phyloP scores from a whole-genome alignment of 37 sponge, comb jelly and placozoan genomes.

The Petrosia ficiformis region DNA sequence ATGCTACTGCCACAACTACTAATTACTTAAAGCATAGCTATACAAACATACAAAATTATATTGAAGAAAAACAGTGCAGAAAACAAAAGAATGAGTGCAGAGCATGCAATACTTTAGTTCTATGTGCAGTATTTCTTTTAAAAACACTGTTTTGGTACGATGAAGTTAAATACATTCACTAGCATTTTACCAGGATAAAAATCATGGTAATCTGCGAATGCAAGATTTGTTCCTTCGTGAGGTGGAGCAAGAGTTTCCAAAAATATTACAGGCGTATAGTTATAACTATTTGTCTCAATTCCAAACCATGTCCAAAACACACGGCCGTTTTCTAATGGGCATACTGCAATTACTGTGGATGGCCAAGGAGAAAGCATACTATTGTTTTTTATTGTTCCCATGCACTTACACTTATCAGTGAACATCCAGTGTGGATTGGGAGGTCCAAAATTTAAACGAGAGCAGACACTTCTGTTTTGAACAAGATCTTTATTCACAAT shows the following conservation, averaged over 20 bases:
- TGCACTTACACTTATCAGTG: slow-evolving; percentile 22
- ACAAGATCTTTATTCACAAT: not conserved
- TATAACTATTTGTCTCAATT: not conserved
- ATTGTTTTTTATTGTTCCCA: slow-evolving; percentile 19
- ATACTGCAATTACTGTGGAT: slow-evolving; percentile 8
- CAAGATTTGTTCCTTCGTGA: slow-evolving; percentile 7
- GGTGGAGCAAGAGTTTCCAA: slow-evolving; percentile 2
- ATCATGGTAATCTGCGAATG: slow-evolving; percentile 16
- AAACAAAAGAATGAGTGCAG: too few species aligned
- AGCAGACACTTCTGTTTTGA: not conserved
- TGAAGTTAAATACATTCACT: not conserved
- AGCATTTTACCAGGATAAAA: slow-evolving; percentile 2
- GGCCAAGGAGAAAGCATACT: slow-evolving; percentile 10
- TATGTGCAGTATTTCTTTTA: not conserved
- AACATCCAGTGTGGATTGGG: slow-evolving; percentile 25
- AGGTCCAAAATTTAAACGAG: slow-evolving; percentile 9
- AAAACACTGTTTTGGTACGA: not conserved
- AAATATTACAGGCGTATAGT: slow-evolving; percentile 6
- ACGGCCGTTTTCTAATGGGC: slow-evolving; percentile 12
- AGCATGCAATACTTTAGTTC: not conserved
- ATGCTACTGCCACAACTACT: not conserved
- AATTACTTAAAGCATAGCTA: too few species aligned
- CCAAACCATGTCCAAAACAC: slow-evolving; percentile 43
- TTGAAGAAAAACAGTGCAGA: too few species aligned
- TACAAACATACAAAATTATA: too few species aligned